phyloP scores from a whole-genome alignment of 2,888 invertebrate species.

The Temnothorax rugatulus region DNA sequence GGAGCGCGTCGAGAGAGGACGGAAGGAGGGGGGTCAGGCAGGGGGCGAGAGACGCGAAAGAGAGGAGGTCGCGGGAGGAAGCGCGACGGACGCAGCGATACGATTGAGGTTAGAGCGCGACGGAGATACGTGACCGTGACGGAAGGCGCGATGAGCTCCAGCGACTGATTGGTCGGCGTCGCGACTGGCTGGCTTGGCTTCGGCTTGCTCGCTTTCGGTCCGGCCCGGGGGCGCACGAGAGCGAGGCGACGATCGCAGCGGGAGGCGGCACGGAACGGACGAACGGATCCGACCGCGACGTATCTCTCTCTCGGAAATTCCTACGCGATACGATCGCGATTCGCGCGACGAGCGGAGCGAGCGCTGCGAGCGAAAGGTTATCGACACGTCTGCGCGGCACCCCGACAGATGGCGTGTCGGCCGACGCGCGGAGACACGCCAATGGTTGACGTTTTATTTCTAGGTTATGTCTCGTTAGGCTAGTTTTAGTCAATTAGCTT shows the following conservation, averaged over 20 bases:
- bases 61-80: conserved; percentile 19
- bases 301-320: not conserved
- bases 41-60: not conserved
- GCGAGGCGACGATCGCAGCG: conserved; percentile 10
- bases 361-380: not conserved
- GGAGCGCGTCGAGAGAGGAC: not conserved
- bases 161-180: conserved; percentile 29
- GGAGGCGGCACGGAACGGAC: not conserved
- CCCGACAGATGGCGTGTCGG: not conserved
- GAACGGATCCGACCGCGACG: not conserved
- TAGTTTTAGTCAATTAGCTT: not conserved
- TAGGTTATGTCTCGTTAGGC: conserved; percentile 10
- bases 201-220: not conserved
- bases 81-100: conserved; percentile 1
- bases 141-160: not conserved
- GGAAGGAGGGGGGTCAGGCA: not conserved
- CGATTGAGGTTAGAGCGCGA: conserved; percentile 37
- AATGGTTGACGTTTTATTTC: not conserved
- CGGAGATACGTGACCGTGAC: not conserved
- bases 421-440: not conserved
- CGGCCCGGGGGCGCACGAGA: not conserved
- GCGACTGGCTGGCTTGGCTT: not conserved
- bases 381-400: not conserved
- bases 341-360: not conserved
- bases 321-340: not conserved